Base-by-base conservation (phyloP, 2,797 vertebrate species). In the Agapornis canus region DNA sequence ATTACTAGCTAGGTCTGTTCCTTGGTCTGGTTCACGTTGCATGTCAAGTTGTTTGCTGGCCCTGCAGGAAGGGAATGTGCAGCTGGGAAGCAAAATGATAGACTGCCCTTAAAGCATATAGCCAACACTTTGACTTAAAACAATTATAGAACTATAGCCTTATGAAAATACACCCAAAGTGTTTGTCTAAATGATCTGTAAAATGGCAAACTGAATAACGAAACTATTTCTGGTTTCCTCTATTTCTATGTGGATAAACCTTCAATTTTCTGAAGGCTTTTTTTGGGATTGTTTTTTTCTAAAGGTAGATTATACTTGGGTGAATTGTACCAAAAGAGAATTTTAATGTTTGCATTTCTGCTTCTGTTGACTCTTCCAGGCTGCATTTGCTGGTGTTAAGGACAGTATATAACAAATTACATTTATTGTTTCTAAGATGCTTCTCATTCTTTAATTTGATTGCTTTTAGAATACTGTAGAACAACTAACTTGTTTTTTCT, bases 291-390 rank as follows among this genome's bases (percentile, higher is more conserved):
- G 15, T 7, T 72, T 86, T 51, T 89, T 52, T 5, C 40, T 70
- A 64, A n/a, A 0, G 6, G 15, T 73, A 32, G 11, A 2, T 72
- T 92, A 47, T 54, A 27, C 22, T 51, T 73, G 21, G 6, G 20
- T 3, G 6, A 56, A 71, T 42, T 59, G 26, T 82, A 73, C 73
- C 57, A 32, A 66, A 93, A 49, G 31, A 79, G 1, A 64, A 40
- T 70, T 77, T 82, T 78, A 89, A 52, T 52, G 43, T 83, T 61
- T 51, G 5, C 72, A 6, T 57, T 31, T 69, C 37, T 65, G 4
- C 94, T 96, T 95, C 71, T 70, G 51, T 92, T 83, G 78, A 59
- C 63, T 63, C 22, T n/a, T 73, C 40, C 42, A 83, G 75, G n/a
- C 22, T 82, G 43, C 18, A 0, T 68, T 90, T 90, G 48, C 45